Conservation (phyloP, 2,888 invertebrate genomes). For the Drosophila yooni region DNA sequence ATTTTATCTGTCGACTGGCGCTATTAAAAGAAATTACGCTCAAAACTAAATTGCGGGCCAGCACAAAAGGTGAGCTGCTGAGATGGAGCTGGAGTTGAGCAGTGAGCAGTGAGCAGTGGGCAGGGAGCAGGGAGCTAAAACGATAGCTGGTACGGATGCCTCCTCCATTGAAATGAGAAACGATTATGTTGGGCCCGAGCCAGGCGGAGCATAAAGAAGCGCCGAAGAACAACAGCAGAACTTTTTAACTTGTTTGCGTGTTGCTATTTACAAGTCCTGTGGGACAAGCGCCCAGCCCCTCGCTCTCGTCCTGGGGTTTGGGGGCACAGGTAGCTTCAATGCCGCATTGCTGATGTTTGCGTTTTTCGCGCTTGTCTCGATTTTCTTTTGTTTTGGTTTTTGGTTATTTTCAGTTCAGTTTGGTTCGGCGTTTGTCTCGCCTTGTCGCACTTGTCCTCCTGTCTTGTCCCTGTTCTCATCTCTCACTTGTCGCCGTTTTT, state of each 20-base stretch:
- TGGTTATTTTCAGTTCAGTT: slow-evolving; percentile 25
- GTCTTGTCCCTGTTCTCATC: slow-evolving; percentile 27
- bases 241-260: slow-evolving; percentile 83
- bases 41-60: slow-evolving; percentile 83
- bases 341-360: slow-evolving; percentile 80
- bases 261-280: slow-evolving; percentile 84
- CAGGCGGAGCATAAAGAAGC: slow-evolving; percentile 71
- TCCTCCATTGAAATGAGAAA: slow-evolving; percentile 83
- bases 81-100: not conserved
- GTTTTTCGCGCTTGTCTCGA: slow-evolving; percentile 58
- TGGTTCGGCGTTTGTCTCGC: slow-evolving; percentile 41
- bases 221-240: slow-evolving; percentile 71
- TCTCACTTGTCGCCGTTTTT: slow-evolving; percentile 56
- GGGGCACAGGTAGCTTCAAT: slow-evolving; percentile 61
- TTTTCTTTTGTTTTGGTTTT: slow-evolving; percentile 34
- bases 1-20: slow-evolving; percentile 81
- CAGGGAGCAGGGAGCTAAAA: not conserved
- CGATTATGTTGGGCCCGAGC: slow-evolving; percentile 83
- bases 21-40: slow-evolving; percentile 85
- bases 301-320: not conserved
- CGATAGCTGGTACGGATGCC: slow-evolving; percentile 6
- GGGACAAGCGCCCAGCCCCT: slow-evolving; percentile 63
- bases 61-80: slow-evolving; percentile 64
- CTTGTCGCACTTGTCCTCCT: slow-evolving; percentile 17
- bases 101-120: not conserved